Evolutionary conservation across 30 jellyfish, hydroid and myxozoan species (phyloP).

Genomic region (Pseudorhiza aurosa): DNA sequence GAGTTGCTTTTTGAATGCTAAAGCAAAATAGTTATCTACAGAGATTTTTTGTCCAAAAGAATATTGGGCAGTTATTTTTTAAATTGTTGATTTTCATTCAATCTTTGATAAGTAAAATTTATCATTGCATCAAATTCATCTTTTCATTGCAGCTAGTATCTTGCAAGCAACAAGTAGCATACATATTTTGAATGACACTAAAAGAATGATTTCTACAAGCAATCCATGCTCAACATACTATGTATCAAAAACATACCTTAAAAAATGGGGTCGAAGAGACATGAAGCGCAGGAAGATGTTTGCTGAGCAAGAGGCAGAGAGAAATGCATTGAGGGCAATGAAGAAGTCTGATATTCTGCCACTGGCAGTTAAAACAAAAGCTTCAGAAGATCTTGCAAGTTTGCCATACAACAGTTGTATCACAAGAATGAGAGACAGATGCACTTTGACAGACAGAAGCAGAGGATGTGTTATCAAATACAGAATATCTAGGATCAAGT

Average conservation of each 20-base stretch:
- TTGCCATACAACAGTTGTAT: conserved; percentile 83
- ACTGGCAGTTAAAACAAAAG: conserved; percentile 70
- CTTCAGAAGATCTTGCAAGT: conserved; percentile 84
- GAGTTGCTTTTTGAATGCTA: too few relatives aligned
- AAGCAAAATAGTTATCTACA: too few relatives aligned
- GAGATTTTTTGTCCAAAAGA: too few relatives aligned
- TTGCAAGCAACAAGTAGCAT: background rate
- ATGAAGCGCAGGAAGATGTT: conserved; percentile 81
- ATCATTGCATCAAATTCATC: background rate
- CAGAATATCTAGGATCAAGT: conserved; percentile 91
- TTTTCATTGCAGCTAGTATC: background rate
- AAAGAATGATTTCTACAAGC: conserved; percentile 37
- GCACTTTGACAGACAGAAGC: conserved; percentile 89
- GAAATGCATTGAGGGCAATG: conserved; percentile 75
- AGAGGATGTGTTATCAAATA: conserved; percentile 76
- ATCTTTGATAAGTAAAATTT: too few relatives aligned
- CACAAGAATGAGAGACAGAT: conserved; percentile 81
- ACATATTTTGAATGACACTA: background rate
- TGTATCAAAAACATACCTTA: conserved; percentile 81
- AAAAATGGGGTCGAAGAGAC: conserved; percentile 97
- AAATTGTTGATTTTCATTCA: too few relatives aligned
- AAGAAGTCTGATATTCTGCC: conserved; percentile 87
- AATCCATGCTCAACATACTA: conserved; percentile 53
- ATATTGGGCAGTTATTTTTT: too few relatives aligned
- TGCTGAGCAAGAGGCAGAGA: conserved; percentile 81